Evolutionary conservation across 2,888 invertebrate genomes (phyloP).

Genomic region (Callyntrura sp.): DNA sequence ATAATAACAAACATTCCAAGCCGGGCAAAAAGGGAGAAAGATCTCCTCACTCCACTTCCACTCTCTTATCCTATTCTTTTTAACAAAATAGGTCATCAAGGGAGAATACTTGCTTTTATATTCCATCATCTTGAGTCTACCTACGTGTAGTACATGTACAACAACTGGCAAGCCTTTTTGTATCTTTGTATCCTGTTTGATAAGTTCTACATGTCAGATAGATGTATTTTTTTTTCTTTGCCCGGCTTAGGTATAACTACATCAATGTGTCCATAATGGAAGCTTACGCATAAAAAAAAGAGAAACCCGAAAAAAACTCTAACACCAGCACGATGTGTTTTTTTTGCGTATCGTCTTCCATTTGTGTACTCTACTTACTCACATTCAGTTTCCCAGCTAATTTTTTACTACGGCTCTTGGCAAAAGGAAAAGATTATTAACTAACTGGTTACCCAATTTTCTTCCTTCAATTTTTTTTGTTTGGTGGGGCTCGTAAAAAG

Average conservation of each 20-base stretch:
- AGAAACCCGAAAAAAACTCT: not conserved
- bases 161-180: not conserved
- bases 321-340: not conserved
- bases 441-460: slow-evolving; percentile 54
- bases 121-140: slow-evolving; percentile 6
- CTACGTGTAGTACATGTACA: not conserved
- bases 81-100: slow-evolving; percentile 58
- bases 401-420: slow-evolving; percentile 29
- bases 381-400: not conserved
- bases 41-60: not conserved
- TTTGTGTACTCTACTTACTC: not conserved
- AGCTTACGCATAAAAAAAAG: not conserved
- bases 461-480: slow-evolving; percentile 14
- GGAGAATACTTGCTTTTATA: slow-evolving; percentile 16
- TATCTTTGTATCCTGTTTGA: slow-evolving; percentile 7
- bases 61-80: slow-evolving; percentile 38
- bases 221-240: slow-evolving; percentile 6
- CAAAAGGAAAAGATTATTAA: slow-evolving; percentile 39
- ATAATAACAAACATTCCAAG: slow-evolving; percentile 35
- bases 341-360: not conserved
- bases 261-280: slow-evolving; percentile 8
- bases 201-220: slow-evolving; percentile 1
- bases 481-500: slow-evolving; percentile 15
- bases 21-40: not conserved
- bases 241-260: not conserved